phyloP scores from a whole-genome alignment of 1,140 invertebrate species.

The roundworm (Caenorhabditis elegans) region DNA sequence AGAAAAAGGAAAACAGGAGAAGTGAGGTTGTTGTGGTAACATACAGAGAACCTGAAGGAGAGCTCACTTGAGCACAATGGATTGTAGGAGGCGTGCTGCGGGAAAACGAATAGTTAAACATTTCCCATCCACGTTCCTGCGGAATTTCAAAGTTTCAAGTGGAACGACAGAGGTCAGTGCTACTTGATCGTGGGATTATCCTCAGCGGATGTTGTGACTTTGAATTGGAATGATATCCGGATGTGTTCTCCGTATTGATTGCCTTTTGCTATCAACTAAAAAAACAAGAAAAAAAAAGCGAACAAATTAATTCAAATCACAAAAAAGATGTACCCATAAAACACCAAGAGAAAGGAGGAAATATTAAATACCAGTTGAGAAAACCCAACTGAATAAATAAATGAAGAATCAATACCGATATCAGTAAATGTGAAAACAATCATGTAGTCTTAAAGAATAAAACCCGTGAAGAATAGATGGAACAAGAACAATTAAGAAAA shows the following conservation, averaged over 20 bases:
- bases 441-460: too few relatives aligned
- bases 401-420: not conserved
- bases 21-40: slow-evolving; percentile 15
- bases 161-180: not conserved
- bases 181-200: slow-evolving; percentile 24
- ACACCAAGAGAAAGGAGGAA: not conserved
- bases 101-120: slow-evolving; percentile 20
- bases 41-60: not conserved
- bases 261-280: too few relatives aligned
- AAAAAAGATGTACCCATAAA: not conserved
- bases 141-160: not conserved
- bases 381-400: not conserved
- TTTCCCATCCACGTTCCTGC: too few relatives aligned
- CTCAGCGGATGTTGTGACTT: not conserved
- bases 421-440: too few relatives aligned
- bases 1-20: not conserved
- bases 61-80: slow-evolving; percentile 24
- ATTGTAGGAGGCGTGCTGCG: not conserved
- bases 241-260: too few relatives aligned
- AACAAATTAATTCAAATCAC: not conserved
- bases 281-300: not conserved
- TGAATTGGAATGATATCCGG: too few relatives aligned
- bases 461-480: too few relatives aligned
- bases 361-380: too few relatives aligned
- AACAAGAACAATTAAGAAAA: too few relatives aligned